Base-by-base conservation (phyloP, 2,113 vertebrate genomes). In the Gnathonemus longibarbis region DNA sequence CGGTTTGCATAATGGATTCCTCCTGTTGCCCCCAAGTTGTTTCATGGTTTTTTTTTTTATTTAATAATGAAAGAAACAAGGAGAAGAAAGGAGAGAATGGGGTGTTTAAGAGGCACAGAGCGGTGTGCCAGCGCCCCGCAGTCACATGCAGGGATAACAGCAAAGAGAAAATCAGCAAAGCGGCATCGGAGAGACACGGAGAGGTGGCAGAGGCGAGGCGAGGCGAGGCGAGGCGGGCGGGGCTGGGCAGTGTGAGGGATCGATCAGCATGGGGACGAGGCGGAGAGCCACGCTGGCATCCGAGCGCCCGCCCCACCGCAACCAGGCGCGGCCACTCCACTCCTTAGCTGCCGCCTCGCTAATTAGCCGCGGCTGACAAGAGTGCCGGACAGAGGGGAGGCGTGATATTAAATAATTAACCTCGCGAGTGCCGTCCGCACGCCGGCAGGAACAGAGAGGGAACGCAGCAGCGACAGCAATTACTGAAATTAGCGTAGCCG, bases 1-100 rank as follows among this genome's bases (percentile, higher is more conserved):
- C 93, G 91, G 96, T 97, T 96, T 96, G 96, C 96, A 97, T 96
- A 95, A 96, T 96, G 96, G 95, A 96, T 96, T 96, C 94, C 94
- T 95, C 94, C 96, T 94, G 93, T 96, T 95, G 94, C 96, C 95
- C 96, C 96, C 35, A n/a, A 95, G 93, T 95, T 95, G 94, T 95
- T 96, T 95, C 91, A 91, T 94, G 95, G 94, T 96, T 95, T 95
- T 93, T 92, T 93, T 92, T 92, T 91, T 90, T 52, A 87, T 90
- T 95, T 94, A 95, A 95, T 94, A 93, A 95, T 91, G n/a, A 58
- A 84, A 95, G 94, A 92, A 90, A 80, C 49, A 92, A 91, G 87
- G 77, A 50, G 88, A 91, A 91, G 96, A 96, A 92, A 94, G 95
- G 95, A 95, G 94, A 94, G 52, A 91, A 94, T 94, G 95, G 93